These are phyloP conservation scores for Tricholauxania praeusta DNA, from an alignment of 2,888 invertebrate species.

Conservation along the genomic window DNA sequence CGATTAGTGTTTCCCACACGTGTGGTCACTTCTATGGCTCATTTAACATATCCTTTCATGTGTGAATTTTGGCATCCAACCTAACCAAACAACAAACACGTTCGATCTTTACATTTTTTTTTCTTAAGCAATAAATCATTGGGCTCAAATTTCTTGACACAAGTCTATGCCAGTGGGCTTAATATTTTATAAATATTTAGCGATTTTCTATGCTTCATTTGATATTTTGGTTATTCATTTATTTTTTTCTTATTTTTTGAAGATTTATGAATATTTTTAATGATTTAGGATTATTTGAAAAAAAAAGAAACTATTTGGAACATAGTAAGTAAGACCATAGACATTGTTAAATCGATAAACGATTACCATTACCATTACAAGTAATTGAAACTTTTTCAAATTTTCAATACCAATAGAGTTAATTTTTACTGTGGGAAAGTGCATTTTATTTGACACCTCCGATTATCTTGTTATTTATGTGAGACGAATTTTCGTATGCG, in stretches of 20 bases:
- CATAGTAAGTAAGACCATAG: no score
- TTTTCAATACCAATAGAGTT: no score
- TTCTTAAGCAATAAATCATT: constrained; percentile 17
- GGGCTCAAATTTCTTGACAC: background rate
- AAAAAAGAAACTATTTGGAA: no score
- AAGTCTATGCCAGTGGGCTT: background rate
- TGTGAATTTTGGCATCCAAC: constrained; percentile 47
- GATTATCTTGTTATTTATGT: no score
- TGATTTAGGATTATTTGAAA: background rate
- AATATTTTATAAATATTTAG: constrained; percentile 2
- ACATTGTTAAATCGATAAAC: no score
- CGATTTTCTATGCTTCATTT: constrained; percentile 1
- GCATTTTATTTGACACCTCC: no score
- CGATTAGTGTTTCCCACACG: background rate
- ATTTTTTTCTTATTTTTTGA: background rate
- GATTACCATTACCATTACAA: no score
- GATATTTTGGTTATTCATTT: background rate
- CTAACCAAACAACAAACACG: constrained; percentile 40
- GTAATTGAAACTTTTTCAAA: no score
- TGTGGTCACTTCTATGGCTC: constrained; percentile 36
- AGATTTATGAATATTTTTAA: background rate
- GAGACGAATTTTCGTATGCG: no score
- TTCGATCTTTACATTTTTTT: background rate
- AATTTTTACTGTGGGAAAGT: no score
- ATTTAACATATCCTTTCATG: constrained; percentile 39